A percentile compares a stretch with the other conserved stretches of the same genome.
These are phyloP conservation scores for Ramazzottius varieornatus DNA, from an alignment of 2,888 invertebrate genomes.

Conservation along the genomic window DNA sequence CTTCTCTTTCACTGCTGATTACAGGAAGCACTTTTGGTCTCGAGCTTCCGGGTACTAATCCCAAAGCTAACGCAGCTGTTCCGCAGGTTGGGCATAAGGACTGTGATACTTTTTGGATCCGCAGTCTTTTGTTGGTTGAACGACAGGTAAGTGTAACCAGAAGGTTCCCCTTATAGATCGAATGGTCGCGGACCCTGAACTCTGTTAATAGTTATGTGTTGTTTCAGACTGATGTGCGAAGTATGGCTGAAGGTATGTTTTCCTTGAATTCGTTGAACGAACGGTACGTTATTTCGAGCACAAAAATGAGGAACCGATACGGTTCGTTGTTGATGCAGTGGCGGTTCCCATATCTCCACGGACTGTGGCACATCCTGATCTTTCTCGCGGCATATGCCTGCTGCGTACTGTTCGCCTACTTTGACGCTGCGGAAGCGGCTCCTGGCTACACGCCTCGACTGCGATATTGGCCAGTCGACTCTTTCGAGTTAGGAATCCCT, in stretches of 20 bases:
- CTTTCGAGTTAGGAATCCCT: not conserved
- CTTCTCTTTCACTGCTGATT: too few species aligned
- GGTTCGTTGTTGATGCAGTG: not conserved
- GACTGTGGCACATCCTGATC: slow-evolving; percentile 53
- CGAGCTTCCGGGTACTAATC: too few species aligned
- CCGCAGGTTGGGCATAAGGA: slow-evolving; percentile 41
- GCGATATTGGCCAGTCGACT: slow-evolving; percentile 45
- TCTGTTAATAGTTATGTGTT: not conserved
- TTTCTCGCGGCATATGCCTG: slow-evolving; percentile 50
- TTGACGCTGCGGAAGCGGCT: slow-evolving; percentile 40
- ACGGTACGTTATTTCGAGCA: not conserved
- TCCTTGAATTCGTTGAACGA: not conserved
- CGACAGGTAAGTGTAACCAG: slow-evolving; percentile 31
- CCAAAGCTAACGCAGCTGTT: too few species aligned
- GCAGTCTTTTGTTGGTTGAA: slow-evolving; percentile 50
- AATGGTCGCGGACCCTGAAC: not conserved
- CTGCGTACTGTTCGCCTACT: slow-evolving; percentile 48
- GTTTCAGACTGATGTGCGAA: slow-evolving; percentile 36
- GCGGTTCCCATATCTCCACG: slow-evolving; percentile 45
- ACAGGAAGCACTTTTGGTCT: too few species aligned
- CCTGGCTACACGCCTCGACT: slow-evolving; percentile 42
- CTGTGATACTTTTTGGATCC: slow-evolving; percentile 37
- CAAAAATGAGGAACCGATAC: too few species aligned
- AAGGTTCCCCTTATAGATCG: not conserved
- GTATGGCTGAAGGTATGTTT: slow-evolving; percentile 44